phyloP scores from a whole-genome alignment of 2,888 invertebrate genomes.

The Pantelozetes paolii region DNA sequence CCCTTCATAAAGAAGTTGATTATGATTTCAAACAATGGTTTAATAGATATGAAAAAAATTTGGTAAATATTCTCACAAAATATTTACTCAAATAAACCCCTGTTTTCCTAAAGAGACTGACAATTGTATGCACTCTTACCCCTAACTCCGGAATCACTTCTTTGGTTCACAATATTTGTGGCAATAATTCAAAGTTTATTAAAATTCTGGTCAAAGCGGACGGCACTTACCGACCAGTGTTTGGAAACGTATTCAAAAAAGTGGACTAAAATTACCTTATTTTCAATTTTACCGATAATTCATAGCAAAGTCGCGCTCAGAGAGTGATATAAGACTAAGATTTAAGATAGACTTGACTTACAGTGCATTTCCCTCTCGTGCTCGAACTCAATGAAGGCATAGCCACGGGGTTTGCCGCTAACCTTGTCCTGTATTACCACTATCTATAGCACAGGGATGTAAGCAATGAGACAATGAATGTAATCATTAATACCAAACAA shows the following conservation, averaged over 20 bases:
- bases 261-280: no score
- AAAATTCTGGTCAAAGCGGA: not conserved
- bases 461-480: not conserved
- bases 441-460: conserved; percentile 62
- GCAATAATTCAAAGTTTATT: conserved; percentile 3
- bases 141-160: conserved; percentile 11
- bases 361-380: conserved; percentile 99
- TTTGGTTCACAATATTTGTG: not conserved
- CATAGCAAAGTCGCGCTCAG: conserved; percentile 11
- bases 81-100: conserved; percentile 12
- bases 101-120: not conserved
- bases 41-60: not conserved
- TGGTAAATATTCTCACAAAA: conserved; percentile 34
- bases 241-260: not conserved
- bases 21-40: conserved; percentile 3
- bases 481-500: conserved; percentile 49
- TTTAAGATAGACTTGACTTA: conserved; percentile 61
- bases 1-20: conserved; percentile 22
- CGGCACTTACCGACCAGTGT: conserved; percentile 8
- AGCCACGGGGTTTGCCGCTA: conserved; percentile 90
- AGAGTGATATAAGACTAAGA: conserved; percentile 5
- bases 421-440: conserved; percentile 78
- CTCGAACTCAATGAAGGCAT: conserved; percentile 99
- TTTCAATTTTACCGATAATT: not conserved
- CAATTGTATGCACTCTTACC: conserved; percentile 3